phyloP scores from a whole-genome alignment of 2,888 invertebrate genomes.

The Phengaris alcon region DNA sequence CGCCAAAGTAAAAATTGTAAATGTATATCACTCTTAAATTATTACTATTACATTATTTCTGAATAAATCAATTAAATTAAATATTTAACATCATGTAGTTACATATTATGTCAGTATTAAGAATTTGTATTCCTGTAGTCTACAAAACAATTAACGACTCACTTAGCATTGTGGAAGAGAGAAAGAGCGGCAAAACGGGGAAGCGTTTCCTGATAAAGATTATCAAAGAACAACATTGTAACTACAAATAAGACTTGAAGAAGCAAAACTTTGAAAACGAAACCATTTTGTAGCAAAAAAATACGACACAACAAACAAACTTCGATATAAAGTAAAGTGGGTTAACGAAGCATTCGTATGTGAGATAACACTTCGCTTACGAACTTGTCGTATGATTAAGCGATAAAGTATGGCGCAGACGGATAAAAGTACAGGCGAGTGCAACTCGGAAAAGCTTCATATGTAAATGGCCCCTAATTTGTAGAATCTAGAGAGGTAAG shows the following conservation, averaged over 20 bases:
- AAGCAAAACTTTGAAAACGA: neutral
- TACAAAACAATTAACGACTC: neutral
- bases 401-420: neutral
- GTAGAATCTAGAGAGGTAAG: slow-evolving; percentile 42
- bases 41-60: no score
- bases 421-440: slow-evolving; percentile 38
- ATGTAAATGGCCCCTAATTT: slow-evolving; percentile 75
- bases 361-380: slow-evolving; percentile 9
- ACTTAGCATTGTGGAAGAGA: neutral
- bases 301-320: neutral
- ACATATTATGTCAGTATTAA: neutral
- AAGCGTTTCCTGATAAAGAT: neutral
- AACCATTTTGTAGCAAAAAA: neutral
- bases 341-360: slow-evolving; percentile 5
- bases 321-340: neutral
- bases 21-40: no score
- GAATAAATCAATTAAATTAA: no score
- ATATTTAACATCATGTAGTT: no score
- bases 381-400: neutral
- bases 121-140: neutral
- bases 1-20: no score
- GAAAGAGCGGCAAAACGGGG: neutral
- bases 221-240: neutral
- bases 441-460: slow-evolving; percentile 68
- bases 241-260: neutral